Conservation (phyloP, 53 echinoderm and acorn worm genomes). For the Holothuria leucospilota region DNA sequence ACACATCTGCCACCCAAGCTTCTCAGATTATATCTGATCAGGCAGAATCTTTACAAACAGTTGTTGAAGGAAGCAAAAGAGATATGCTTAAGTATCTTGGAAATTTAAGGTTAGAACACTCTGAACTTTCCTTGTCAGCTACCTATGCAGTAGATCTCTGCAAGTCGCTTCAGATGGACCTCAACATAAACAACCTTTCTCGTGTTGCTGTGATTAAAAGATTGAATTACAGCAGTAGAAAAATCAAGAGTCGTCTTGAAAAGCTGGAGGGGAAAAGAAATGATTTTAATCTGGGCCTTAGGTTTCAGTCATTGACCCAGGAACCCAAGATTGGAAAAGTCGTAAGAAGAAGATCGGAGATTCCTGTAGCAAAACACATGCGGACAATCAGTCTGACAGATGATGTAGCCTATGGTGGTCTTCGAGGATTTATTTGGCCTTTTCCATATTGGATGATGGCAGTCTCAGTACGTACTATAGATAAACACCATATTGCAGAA, state of each 20-base stretch:
- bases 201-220: background rate
- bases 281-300: background rate
- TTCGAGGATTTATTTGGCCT: constrained; percentile 1
- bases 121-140: constrained; percentile 1
- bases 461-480: background rate
- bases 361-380: background rate
- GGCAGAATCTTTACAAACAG: background rate
- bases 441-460: background rate
- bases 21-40: background rate
- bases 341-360: background rate
- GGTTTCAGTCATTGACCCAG: background rate
- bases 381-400: background rate
- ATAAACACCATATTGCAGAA: background rate
- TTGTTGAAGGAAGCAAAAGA: background rate
- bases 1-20: background rate
- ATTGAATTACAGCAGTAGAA: background rate
- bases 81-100: background rate
- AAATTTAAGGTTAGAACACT: background rate
- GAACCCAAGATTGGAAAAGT: background rate
- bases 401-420: too few species aligned
- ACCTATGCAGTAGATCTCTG: background rate
- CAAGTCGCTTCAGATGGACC: background rate
- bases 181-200: background rate
- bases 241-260: background rate
- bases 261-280: background rate